These are phyloP conservation scores for Allobates femoralis DNA, from an alignment of 2,797 vertebrate genomes.

Conservation along the genomic window DNA sequence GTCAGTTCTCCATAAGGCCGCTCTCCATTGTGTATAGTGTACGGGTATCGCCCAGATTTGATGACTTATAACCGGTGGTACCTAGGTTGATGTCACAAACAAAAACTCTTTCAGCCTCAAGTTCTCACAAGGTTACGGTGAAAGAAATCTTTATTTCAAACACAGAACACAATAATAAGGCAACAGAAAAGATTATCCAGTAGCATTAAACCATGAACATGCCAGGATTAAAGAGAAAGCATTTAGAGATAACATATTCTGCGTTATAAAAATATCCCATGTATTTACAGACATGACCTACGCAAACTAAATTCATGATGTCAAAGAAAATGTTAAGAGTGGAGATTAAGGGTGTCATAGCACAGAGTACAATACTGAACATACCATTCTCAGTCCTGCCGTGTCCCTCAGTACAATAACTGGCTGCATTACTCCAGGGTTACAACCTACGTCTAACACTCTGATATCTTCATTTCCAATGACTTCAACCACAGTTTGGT, in stretches of 20 bases:
- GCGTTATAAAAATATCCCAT: slow-evolving; percentile 37
- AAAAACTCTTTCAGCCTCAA: not conserved
- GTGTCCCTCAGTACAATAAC: not conserved
- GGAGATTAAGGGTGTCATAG: not conserved
- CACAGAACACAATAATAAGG: slow-evolving; percentile 40
- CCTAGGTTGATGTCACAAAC: not conserved
- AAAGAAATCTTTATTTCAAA: slow-evolving; percentile 36
- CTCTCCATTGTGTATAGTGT: not conserved
- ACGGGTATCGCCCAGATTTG: not conserved
- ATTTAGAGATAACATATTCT: slow-evolving; percentile 28
- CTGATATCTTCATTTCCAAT: not conserved
- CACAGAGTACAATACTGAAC: slow-evolving; percentile 8
- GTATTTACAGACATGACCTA: slow-evolving; percentile 36
- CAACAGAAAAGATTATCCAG: slow-evolving; percentile 25
- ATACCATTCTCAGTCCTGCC: not conserved
- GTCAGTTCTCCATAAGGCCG: not conserved
- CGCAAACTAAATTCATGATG: slow-evolving; percentile 23
- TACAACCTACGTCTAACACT: not conserved
- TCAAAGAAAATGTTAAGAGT: not conserved
- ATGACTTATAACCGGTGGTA: not conserved
- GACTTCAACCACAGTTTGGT: not conserved
- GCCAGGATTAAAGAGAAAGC: slow-evolving; percentile 28
- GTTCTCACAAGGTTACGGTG: slow-evolving; percentile 20
- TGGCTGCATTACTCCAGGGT: not conserved
- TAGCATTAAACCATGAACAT: slow-evolving; percentile 7